phyloP scores from a whole-genome alignment of 2,113 vertebrate genomes.

The Pelecanoides urinatrix region DNA sequence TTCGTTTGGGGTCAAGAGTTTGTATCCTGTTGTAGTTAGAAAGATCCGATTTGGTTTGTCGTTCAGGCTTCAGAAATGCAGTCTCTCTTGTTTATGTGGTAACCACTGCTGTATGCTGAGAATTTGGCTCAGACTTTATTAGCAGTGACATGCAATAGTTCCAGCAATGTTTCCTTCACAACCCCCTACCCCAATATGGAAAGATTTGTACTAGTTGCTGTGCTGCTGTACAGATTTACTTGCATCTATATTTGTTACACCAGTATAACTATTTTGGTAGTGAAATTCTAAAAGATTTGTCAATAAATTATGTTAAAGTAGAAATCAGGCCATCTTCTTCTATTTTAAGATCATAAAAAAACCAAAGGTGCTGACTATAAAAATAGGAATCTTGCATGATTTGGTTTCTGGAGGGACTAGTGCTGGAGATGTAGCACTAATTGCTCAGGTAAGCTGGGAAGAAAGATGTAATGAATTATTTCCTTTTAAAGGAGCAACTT shows the following conservation, averaged over 20 bases:
- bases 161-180: not conserved
- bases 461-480: not conserved
- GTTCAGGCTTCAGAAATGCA: not conserved
- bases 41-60: not conserved
- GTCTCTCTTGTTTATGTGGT: not conserved
- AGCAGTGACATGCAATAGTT: not conserved
- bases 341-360: not conserved
- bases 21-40: not conserved
- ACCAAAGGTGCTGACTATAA: not conserved
- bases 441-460: not conserved
- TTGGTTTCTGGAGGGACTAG: not conserved
- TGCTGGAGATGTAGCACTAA: not conserved
- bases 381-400: not conserved
- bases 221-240: not conserved
- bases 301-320: not conserved
- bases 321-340: not conserved
- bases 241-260: not conserved
- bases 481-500: constrained; percentile 81
- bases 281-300: not conserved
- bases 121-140: not conserved
- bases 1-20: not conserved
- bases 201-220: not conserved
- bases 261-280: not conserved
- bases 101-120: not conserved
- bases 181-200: not conserved